These are phyloP conservation scores for Epinephelus lanceolatus DNA, from an alignment of 2,113 vertebrate genomes.

Conservation along the genomic window DNA sequence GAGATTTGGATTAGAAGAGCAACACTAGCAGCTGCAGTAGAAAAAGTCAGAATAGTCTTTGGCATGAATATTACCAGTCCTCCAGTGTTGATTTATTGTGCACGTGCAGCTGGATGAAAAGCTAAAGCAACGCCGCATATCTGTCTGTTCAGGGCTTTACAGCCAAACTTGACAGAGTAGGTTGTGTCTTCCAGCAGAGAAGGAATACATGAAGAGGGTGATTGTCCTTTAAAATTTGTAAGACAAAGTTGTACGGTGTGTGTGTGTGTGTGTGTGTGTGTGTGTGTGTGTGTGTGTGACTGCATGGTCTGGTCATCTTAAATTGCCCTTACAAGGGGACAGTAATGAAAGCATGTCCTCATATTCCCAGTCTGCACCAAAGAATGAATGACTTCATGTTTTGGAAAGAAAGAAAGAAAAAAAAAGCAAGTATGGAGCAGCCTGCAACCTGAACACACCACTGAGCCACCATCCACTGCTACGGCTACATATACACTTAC, in stretches of 20 bases:
- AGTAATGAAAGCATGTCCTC: constrained; percentile 28
- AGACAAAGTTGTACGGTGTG: not conserved
- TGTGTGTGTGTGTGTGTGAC: not conserved
- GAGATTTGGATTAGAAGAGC: not conserved
- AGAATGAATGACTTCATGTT: constrained; percentile 61
- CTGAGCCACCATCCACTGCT: not conserved
- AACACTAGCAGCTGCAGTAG: too few relatives aligned
- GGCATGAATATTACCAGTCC: not conserved
- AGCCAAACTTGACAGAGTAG: not conserved
- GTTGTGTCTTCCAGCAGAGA: not conserved
- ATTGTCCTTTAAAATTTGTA: not conserved
- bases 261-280: not conserved
- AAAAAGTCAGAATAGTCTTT: not conserved
- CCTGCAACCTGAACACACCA: not conserved
- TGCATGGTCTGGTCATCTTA: constrained; percentile 32
- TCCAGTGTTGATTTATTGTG: not conserved
- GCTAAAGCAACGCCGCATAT: not conserved
- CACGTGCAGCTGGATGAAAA: not conserved
- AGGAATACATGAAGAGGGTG: not conserved
- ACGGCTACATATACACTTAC: not conserved
- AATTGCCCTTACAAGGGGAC: constrained; percentile 63
- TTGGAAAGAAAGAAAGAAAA: constrained; percentile 36
- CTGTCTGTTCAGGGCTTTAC: not conserved
- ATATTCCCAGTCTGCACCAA: constrained; percentile 16
- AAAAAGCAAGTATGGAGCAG: not conserved